Evolutionary conservation across 2,888 invertebrate species (phyloP).

Genomic region (Lasioglossum leucozonium): DNA sequence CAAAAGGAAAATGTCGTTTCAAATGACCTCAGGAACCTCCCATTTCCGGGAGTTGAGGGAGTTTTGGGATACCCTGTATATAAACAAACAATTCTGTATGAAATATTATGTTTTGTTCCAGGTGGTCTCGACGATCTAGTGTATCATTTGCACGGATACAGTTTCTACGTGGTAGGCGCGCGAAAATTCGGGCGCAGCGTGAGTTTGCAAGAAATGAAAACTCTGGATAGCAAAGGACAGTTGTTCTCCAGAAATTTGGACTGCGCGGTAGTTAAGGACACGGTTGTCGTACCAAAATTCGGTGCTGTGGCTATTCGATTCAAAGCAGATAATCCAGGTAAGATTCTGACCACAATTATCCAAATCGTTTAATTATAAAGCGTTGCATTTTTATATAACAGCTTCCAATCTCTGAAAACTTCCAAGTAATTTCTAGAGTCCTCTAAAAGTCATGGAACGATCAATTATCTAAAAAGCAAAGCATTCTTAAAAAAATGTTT

Average conservation of each 20-base stretch:
- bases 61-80: no score
- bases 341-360: neutral
- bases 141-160: conserved; percentile 91
- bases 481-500: neutral
- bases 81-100: neutral
- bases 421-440: neutral
- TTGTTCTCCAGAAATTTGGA: conserved; percentile 87
- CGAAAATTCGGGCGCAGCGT: conserved; percentile 86
- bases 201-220: conserved; percentile 86
- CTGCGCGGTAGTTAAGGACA: conserved; percentile 90
- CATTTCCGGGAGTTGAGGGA: no score
- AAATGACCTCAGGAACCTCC: no score
- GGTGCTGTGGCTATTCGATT: conserved; percentile 90
- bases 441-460: neutral
- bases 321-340: conserved; percentile 91
- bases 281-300: conserved; percentile 89
- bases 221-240: conserved; percentile 86
- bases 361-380: neutral
- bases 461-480: neutral
- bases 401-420: neutral
- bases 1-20: no score
- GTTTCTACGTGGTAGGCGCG: conserved; percentile 89
- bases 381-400: neutral
- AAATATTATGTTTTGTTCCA: conserved; percentile 75
- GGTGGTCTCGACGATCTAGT: conserved; percentile 89